Percentiles rank a stretch among this genome's conserved stretches.
phyloP scores from a whole-genome alignment of 2,888 invertebrate genomes.

The Fragum sueziense region DNA sequence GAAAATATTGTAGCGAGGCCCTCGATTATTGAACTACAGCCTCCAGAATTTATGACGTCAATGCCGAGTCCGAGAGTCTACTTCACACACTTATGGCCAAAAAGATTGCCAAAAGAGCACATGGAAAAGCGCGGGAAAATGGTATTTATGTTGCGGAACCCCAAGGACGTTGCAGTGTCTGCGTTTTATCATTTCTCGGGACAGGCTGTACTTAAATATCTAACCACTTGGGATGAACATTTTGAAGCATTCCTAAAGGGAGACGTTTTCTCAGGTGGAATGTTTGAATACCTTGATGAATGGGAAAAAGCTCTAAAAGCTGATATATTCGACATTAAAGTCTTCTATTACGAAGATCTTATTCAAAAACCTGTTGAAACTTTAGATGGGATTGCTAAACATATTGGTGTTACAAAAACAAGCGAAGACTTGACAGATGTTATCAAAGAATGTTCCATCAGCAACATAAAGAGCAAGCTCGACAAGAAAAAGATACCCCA shows the following conservation, averaged over 20 bases:
- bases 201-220: background rate
- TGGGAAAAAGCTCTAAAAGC: background rate
- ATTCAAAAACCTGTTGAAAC: background rate
- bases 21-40: background rate
- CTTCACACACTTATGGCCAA: background rate
- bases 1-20: background rate
- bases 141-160: background rate
- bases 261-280: background rate
- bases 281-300: background rate
- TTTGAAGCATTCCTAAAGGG: background rate
- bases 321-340: background rate
- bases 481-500: background rate
- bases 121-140: slow-evolving; percentile 1
- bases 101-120: background rate
- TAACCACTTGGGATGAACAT: no score
- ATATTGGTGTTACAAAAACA: background rate
- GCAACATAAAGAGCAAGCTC: background rate
- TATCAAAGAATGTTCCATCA: background rate
- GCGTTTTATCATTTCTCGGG: no score
- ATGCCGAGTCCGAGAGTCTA: background rate
- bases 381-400: background rate
- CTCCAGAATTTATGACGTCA: background rate
- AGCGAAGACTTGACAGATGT: background rate
- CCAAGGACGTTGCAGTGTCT: background rate
- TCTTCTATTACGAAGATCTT: background rate